phyloP scores from a whole-genome alignment of 2,113 vertebrate species.

The Actenoides hombroni region DNA sequence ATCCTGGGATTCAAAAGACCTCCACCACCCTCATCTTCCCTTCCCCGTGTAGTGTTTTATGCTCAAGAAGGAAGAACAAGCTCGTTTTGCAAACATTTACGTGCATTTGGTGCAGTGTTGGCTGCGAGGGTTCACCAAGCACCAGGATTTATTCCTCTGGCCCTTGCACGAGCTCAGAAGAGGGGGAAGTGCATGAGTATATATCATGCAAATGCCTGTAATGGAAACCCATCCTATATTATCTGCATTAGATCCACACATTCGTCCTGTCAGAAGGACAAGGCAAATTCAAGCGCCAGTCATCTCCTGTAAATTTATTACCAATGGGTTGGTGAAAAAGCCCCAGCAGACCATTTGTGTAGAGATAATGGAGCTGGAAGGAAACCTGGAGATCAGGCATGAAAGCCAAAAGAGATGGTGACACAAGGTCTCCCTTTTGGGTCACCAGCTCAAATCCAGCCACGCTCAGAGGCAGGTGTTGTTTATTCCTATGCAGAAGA shows the following conservation, averaged over 20 bases:
- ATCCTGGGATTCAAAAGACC: neutral
- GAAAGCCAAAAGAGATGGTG: fast-evolving
- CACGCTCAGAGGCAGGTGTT: fast-evolving
- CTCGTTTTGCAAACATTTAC: neutral
- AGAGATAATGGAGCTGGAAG: neutral
- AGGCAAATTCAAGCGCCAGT: neutral
- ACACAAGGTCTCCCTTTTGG: neutral
- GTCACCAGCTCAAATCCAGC: neutral
- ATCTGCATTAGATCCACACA: neutral
- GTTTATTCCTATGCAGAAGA: neutral
- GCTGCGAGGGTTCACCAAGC: neutral
- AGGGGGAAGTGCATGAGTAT: neutral
- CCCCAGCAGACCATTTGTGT: neutral
- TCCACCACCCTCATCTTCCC: neutral
- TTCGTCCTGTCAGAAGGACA: neutral
- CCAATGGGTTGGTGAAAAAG: neutral
- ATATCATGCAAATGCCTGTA: constrained; percentile 1
- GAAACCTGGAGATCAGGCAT: neutral
- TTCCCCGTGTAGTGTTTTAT: neutral
- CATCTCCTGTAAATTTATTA: neutral
- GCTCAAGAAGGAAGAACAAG: neutral
- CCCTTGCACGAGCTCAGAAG: neutral
- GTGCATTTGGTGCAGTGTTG: neutral
- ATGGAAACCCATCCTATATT: neutral
- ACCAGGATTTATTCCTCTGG: constrained; percentile 20